Percentiles rank a stretch among this genome's conserved stretches.
These are phyloP conservation scores for Sylvia borin DNA, from an alignment of 2,797 vertebrate genomes.

Conservation along the genomic window DNA sequence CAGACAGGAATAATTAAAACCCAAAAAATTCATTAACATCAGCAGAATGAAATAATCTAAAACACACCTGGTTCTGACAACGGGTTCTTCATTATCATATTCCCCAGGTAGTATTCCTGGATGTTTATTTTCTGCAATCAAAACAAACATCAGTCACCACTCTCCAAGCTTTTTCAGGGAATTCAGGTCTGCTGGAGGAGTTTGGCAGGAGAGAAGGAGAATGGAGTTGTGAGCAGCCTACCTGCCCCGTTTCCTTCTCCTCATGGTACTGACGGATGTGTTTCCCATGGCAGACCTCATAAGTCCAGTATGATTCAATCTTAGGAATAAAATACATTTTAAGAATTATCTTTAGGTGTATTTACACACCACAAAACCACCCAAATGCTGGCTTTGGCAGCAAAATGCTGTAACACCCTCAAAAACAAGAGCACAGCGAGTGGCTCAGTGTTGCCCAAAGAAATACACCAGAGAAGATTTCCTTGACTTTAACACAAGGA, in stretches of 20 bases:
- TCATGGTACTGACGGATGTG: conserved; percentile 97
- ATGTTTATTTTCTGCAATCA: conserved; percentile 89
- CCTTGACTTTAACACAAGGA: neutral
- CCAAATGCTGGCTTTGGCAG: neutral
- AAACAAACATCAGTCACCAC: conserved; percentile 17
- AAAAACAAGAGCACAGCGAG: neutral
- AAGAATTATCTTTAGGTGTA: neutral
- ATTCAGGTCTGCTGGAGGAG: neutral
- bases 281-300: conserved; percentile 96
- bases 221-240: conserved; percentile 61
- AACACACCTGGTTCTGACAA: conserved; percentile 82
- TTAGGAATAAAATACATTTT: conserved; percentile 61
- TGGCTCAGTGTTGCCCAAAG: neutral
- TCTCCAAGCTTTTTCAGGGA: neutral
- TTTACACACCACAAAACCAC: neutral
- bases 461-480: neutral
- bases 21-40: neutral
- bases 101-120: conserved; percentile 96
- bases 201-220: neutral
- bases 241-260: conserved; percentile 97
- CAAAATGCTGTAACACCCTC: neutral
- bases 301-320: conserved; percentile 99
- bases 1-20: neutral
- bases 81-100: conserved; percentile 79
- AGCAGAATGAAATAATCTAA: neutral